Base-by-base conservation (phyloP, 2,797 vertebrate genomes). In the Rhadinocentrus ornatus region DNA sequence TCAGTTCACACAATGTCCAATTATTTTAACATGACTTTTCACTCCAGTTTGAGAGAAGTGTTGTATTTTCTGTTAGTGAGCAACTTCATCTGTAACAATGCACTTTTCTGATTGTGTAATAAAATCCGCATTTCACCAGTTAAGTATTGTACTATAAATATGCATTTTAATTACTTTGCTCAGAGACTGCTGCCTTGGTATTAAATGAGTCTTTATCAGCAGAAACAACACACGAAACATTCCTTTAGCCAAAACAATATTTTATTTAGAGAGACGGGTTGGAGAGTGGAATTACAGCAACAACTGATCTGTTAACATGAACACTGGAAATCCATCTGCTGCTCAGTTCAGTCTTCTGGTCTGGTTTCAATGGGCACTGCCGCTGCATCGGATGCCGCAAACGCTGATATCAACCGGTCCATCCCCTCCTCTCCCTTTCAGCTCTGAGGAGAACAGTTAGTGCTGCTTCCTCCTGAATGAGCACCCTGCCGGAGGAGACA, bases 391-490 rank as follows among this genome's bases (percentile, higher is more conserved):
- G 66, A 46, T 65, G 65, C 75, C 35, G 55, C 68, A 58, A 79
- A 66, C 32, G 88, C 91, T 81, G 89, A 90, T 77, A 91, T 91
- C 90, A 66, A 89, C 91, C 80, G 56, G 83, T 93, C 88, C 91
- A 88, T 86, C 83, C 88, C 88, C 73, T 86, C 75, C 89, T 92
- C 86, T 89, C 92, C 64, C 77, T 59, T 73, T 83, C 83, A 86
- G 84, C 84, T 81, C 75, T 66, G 31, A 67, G 73, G 71, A 88
- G 67, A 80, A 65, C 73, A 84, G 81, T 88, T 94, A 95, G 84
- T 95, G 94, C 91, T 95, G 94, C 94, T 95, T 95, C 89, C 94
- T 94, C 86, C 93, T 93, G 88, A 95, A 94, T 71, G 94, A 95
- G 89, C 94, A 95, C 77, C 94, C 93, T 95, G 90, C 32, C 7